phyloP scores from a whole-genome alignment of 2,113 vertebrate species.

The Anolis sagrei region DNA sequence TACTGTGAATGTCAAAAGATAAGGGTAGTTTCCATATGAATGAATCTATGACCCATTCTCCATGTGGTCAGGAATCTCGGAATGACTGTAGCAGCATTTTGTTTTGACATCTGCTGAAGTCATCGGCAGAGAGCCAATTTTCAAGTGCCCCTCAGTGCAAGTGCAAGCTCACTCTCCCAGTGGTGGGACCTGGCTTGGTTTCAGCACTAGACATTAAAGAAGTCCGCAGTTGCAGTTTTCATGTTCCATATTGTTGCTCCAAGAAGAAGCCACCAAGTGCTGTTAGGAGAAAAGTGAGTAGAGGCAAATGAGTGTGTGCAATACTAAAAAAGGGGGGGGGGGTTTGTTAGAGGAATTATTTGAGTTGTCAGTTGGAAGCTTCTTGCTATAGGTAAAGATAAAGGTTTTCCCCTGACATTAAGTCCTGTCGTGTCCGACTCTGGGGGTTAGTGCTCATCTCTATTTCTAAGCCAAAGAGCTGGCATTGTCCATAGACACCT shows the following conservation, averaged over 20 bases:
- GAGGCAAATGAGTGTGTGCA: background rate
- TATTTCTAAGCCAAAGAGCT: too few species aligned
- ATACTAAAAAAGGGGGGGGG: background rate
- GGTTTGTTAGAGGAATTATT: background rate
- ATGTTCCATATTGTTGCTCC: background rate
- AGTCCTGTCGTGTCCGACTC: too few species aligned
- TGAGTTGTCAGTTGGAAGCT: background rate
- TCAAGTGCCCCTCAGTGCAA: background rate
- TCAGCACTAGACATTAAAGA: background rate
- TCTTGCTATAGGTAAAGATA: too few species aligned
- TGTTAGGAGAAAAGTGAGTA: too few species aligned
- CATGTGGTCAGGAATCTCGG: background rate
- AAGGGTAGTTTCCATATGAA: background rate
- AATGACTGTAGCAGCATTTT: background rate
- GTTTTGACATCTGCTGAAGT: background rate
- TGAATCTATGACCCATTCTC: too few species aligned
- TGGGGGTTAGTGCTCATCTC: too few species aligned
- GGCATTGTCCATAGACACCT: too few species aligned
- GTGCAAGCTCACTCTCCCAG: background rate
- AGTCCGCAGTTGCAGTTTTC: background rate
- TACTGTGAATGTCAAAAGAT: background rate
- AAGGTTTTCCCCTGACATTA: too few species aligned
- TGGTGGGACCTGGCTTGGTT: background rate
- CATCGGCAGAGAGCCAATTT: background rate
- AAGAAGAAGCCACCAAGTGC: background rate